phyloP scores from a whole-genome alignment of 2,797 vertebrate genomes.

The Vireo griseus region DNA sequence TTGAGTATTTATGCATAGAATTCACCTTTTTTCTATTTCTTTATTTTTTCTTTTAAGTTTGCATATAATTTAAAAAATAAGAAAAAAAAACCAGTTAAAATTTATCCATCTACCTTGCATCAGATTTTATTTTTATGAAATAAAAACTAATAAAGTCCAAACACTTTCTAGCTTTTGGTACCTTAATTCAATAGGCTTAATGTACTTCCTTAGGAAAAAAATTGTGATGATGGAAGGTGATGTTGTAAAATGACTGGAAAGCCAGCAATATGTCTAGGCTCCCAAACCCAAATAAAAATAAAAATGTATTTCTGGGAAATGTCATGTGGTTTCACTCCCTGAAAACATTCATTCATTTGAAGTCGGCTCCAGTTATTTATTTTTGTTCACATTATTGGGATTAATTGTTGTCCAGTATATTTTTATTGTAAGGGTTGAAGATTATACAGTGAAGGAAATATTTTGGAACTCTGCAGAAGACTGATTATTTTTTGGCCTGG shows the following conservation, averaged over 20 bases:
- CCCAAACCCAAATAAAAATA: not conserved
- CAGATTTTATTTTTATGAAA: not conserved
- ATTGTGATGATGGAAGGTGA: not conserved
- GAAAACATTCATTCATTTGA: not conserved
- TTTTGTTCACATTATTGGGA: not conserved
- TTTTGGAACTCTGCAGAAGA: not conserved
- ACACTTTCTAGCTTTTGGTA: not conserved
- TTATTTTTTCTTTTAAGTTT: not conserved
- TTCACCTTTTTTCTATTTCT: not conserved
- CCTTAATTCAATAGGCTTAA: not conserved
- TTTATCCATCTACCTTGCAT: not conserved
- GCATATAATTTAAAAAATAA: not conserved
- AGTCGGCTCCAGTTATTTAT: not conserved
- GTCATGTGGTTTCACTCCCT: not conserved
- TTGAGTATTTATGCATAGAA: not conserved
- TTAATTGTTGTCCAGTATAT: not conserved
- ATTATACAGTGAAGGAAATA: not conserved
- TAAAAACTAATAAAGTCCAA: not conserved
- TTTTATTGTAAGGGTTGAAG: not conserved
- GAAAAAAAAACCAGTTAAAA: not conserved
- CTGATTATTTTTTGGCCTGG: not conserved
- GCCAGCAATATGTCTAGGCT: not conserved
- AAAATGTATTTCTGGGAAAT: not conserved
- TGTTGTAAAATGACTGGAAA: not conserved
- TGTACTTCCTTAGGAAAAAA: not conserved